These are phyloP conservation scores for Coelogynopora nodosa DNA, from an alignment of 2,888 invertebrate species.

Conservation along the genomic window DNA sequence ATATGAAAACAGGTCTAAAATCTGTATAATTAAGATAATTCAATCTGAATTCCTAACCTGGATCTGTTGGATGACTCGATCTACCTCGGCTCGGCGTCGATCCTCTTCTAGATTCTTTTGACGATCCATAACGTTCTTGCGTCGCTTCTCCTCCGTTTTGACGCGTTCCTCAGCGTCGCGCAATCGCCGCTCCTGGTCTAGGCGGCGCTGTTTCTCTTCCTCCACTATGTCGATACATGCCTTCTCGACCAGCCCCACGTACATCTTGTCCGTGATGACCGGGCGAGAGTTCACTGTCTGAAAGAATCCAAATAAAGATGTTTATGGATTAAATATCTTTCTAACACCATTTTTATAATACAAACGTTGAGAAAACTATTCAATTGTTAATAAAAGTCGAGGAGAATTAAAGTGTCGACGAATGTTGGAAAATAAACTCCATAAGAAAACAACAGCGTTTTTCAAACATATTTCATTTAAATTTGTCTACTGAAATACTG, in stretches of 20 bases:
- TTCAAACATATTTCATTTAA: no score
- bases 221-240: neutral
- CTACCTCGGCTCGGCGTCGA: neutral
- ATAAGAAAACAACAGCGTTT: no score
- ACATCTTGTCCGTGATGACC: neutral
- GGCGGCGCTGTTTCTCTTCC: constrained; percentile 1
- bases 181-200: neutral
- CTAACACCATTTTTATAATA: no score
- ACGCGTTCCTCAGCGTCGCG: neutral
- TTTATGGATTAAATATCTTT: no score
- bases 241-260: constrained; percentile 6
- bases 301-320: neutral
- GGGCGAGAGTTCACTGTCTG: neutral
- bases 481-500: no score
- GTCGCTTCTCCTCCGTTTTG: neutral
- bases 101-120: neutral
- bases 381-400: no score
- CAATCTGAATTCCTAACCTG: neutral
- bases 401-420: no score
- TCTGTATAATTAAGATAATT: no score
- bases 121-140: neutral
- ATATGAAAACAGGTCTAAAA: no score
- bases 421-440: no score
- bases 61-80: neutral
- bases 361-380: no score